Evolutionary conservation across 2,113 vertebrate species (phyloP), one percentile per base, ranked within the genome.

Genomic region (Zootoca vivipara): DNA sequence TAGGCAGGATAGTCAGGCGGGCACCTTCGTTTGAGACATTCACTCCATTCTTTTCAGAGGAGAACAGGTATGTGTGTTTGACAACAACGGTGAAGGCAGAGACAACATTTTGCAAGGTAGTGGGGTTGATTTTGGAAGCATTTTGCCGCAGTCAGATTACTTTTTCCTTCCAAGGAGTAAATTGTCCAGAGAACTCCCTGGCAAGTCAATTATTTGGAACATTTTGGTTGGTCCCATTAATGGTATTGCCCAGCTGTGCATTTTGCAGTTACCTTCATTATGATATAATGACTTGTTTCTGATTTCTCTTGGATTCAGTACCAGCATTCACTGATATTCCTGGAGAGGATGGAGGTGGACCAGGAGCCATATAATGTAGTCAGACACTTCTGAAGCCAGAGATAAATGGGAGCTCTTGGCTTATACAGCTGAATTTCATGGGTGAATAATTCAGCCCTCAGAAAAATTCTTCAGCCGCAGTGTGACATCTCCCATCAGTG

Each of bases 401-500:
- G 92, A 86, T 89, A 93, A 75, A 87, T 89, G 73, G 12, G 83
- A 93, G 92, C 92, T 62, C 92, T 95, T 92, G 92, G 94, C 94
- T 92, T 93, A 90, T 91, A 91, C 93, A 89, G 95, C 90, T 74
- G 85, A 94, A 94, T 90, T 90, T 91, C 89, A 92, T 24, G 91
- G 92, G 86, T 95, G 93, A 94, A 94, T 94, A 94, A 95, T 93
- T 94, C 90, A 91, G 42, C 74, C 1, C 91, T 95, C 72, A 85
- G 86, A 90, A 93, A 95, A 93, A 90, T 0, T 83, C 88, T 92
- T 58, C 88, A 92, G 90, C 92, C 89, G 1, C 93, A 92, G 93
- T 91, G 92, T 95, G 92, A 94, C 93, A 93, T 91, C 91, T 80
- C 92, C 91, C 89, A 64, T 91, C 91, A 88, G 89, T 90, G 56